Percentiles rank a stretch among this genome's conserved stretches.
Conservation (phyloP, 2,888 invertebrate species). For the Volucella inanis region DNA sequence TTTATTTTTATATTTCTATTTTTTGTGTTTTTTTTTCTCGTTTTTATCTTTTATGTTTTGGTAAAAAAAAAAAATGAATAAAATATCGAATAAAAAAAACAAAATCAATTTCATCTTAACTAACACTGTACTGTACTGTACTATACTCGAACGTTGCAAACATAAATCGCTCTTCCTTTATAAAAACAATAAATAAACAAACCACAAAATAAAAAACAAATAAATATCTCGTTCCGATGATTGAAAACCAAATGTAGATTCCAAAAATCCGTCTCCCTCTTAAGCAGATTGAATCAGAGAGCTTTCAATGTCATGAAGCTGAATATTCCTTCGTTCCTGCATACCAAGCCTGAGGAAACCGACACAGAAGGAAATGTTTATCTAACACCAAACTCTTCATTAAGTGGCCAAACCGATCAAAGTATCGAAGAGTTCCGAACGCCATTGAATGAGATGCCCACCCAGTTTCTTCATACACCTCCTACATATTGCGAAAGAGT, state of each 20-base stretch:
- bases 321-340: conserved; percentile 80
- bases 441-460: conserved; percentile 80
- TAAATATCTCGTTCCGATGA: conserved; percentile 31
- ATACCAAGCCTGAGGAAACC: conserved; percentile 69
- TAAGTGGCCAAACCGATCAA: conserved; percentile 77
- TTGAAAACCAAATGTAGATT: conserved; percentile 77
- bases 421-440: conserved; percentile 81
- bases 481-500: conserved; percentile 52
- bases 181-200: conserved; percentile 32
- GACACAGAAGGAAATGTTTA: conserved; percentile 77
- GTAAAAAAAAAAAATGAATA: conserved; percentile 52
- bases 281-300: conserved; percentile 83
- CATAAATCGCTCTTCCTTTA: conserved; percentile 45
- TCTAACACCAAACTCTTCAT: conserved; percentile 82
- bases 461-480: conserved; percentile 77
- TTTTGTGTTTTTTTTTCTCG: conserved; percentile 48
- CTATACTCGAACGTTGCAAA: conserved; percentile 37
- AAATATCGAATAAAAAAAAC: conserved; percentile 38
- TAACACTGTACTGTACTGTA: conserved; percentile 27
- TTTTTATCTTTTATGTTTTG: conserved; percentile 60
- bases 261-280: conserved; percentile 83
- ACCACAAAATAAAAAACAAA: conserved; percentile 57
- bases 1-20: conserved; percentile 53
- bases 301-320: conserved; percentile 82
- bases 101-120: conserved; percentile 63